Conservation (phyloP, 2,888 invertebrate species). For the Drosophila conformis region DNA sequence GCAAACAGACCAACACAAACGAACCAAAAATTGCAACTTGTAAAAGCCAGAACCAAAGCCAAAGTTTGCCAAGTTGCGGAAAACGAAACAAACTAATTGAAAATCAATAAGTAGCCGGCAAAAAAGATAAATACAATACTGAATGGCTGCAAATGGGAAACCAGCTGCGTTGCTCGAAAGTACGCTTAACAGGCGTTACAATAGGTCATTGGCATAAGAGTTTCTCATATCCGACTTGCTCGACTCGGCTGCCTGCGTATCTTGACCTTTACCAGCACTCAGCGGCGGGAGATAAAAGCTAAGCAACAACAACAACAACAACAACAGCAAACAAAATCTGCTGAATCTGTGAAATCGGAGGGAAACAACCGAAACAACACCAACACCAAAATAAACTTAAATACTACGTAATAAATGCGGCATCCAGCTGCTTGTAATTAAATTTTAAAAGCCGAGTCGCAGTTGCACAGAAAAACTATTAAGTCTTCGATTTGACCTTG, state of each 20-base stretch:
- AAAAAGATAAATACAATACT: slow-evolving; percentile 37
- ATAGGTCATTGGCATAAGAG: slow-evolving; percentile 45
- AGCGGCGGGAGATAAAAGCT: slow-evolving; percentile 2
- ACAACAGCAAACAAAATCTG: neutral
- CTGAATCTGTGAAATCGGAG: slow-evolving; percentile 6
- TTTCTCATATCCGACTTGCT: neutral
- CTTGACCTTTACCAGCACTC: slow-evolving; percentile 15
- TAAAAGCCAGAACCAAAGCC: slow-evolving; percentile 50
- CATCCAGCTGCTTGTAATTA: slow-evolving; percentile 17
- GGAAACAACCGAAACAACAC: neutral
- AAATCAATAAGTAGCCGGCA: slow-evolving; percentile 68
- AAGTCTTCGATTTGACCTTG: slow-evolving; percentile 21
- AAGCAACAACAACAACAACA: neutral
- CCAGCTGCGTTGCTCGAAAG: slow-evolving; percentile 14
- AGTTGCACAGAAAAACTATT: slow-evolving; percentile 9
- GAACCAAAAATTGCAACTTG: slow-evolving; percentile 51
- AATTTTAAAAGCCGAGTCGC: neutral
- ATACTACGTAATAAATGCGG: slow-evolving; percentile 13
- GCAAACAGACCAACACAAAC: slow-evolving; percentile 26
- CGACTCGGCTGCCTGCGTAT: slow-evolving; percentile 2
- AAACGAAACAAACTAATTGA: slow-evolving; percentile 72
- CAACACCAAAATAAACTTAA: slow-evolving; percentile 4
- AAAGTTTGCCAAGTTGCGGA: slow-evolving; percentile 40
- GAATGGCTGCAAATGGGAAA: slow-evolving; percentile 57
- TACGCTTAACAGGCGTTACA: slow-evolving; percentile 15